These are phyloP conservation scores for Tragelaphus buxtoni DNA, from an alignment of 2,113 vertebrate species.

Conservation along the genomic window DNA sequence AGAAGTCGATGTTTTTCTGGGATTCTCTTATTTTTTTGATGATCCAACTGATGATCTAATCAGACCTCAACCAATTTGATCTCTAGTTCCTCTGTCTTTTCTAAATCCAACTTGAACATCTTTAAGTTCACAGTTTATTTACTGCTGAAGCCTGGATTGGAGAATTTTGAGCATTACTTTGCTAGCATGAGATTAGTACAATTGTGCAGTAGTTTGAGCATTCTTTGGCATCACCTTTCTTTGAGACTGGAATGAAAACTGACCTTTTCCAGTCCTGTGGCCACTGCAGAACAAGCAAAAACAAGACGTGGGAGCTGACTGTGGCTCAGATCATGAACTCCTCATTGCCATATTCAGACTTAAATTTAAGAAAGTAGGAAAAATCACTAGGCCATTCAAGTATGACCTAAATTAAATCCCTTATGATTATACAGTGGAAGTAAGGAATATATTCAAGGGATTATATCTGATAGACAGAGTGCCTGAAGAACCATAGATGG, in stretches of 20 bases:
- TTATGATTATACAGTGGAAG: background rate
- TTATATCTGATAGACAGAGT: background rate
- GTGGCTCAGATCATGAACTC: background rate
- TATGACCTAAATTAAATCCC: background rate
- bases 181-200: background rate
- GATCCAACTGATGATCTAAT: too few relatives aligned
- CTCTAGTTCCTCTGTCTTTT: too few relatives aligned
- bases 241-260: background rate
- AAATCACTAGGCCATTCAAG: background rate
- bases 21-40: too few relatives aligned
- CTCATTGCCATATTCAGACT: background rate
- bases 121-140: too few relatives aligned
- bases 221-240: background rate
- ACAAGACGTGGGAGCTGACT: background rate
- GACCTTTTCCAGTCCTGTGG: background rate
- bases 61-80: too few relatives aligned
- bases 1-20: too few relatives aligned
- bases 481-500: background rate
- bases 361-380: background rate
- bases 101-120: too few relatives aligned
- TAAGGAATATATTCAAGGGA: background rate
- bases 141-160: too few relatives aligned
- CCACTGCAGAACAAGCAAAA: background rate
- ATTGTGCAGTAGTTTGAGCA: background rate
- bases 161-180: too few relatives aligned